Conservation (phyloP, 1,140 invertebrate genomes). For the Drosophila guanche region DNA sequence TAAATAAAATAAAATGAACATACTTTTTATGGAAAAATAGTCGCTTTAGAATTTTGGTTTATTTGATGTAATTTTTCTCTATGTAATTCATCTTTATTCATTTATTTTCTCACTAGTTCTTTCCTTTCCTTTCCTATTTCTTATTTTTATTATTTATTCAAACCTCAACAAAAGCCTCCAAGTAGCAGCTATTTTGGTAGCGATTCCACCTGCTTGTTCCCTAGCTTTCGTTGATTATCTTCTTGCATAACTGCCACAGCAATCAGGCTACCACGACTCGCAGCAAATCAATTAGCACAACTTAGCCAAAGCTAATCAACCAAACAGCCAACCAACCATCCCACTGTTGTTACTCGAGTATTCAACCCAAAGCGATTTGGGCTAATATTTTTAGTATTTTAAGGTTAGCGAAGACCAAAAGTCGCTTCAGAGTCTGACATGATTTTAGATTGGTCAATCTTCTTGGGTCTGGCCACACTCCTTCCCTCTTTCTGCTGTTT, state of each 20-base stretch:
- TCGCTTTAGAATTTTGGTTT: too few relatives aligned
- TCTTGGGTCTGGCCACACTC: too few relatives aligned
- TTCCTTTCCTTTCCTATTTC: too few relatives aligned
- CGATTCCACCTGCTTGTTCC: background rate
- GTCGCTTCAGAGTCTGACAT: too few relatives aligned
- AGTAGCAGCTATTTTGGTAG: background rate
- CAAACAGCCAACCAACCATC: background rate
- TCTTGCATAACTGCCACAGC: slow-evolving; percentile 21
- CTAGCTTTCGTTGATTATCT: background rate
- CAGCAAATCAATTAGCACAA: slow-evolving; percentile 14
- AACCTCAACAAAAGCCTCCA: background rate
- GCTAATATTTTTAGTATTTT: slow-evolving; percentile 11
- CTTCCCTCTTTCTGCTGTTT: too few relatives aligned
- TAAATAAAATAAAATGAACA: too few relatives aligned
- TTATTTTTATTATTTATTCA: background rate
- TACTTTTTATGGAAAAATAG: too few relatives aligned
- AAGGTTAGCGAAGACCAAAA: background rate
- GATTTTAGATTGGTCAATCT: too few relatives aligned
- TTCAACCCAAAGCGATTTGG: background rate
- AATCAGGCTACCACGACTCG: slow-evolving; percentile 10
- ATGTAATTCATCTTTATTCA: too few relatives aligned
- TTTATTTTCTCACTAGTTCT: too few relatives aligned
- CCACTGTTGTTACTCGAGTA: too few relatives aligned
- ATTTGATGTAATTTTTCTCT: background rate
- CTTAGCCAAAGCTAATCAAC: slow-evolving; percentile 27